Base-by-base conservation (phyloP, 2,888 invertebrate species). In the Nowickia ferox region DNA sequence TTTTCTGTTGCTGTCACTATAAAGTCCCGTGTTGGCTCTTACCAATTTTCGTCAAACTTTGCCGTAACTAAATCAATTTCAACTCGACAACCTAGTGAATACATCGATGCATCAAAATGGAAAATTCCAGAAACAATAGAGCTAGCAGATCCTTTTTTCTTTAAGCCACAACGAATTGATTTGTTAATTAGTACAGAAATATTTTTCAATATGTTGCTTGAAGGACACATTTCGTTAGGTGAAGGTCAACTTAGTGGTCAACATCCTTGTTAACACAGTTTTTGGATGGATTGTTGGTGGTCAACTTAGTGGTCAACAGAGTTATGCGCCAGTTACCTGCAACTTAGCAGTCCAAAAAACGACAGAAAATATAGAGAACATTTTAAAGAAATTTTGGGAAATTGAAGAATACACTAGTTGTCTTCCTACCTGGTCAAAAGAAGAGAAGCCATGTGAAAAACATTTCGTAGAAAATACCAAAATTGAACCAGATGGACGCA, bases 1-100 rank as follows among this genome's bases (percentile, higher is more conserved):
- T 57, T 38, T 57, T 68, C 40, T 13, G 75, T 86, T 11, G 17
- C 2, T 1, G 81, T 80, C 1, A 83, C 84, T 10, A 42, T 85
- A 4, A 66, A 48, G 46, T 87, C 85, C 66, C 82, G 83, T 13
- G 11, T n/a, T 17, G 40, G 8, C 77, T 84, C 61, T n/a, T 59
- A 9, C n/a, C 9, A 84, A 48, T 83, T 77, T 38, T 69, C 76
- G 3, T 65, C 80, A 5, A 40, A 10, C 0, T 84, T 83, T 51
- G 46, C 72, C 1, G 65, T 87, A 0, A 80, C 74, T 0, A 86
- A 84, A 63, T 55, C 66, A 9, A 86, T 86, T 30, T 84, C 82
- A 6, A 0, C 71, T 0, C 40, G 42, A 8, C 81, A 79, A 38
- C 84, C 84, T 44, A 61, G 74, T 59, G 65, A 84, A 22, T 59